These are phyloP conservation scores for Neostethus bicornis DNA, from an alignment of 2,797 vertebrate genomes.

Conservation along the genomic window DNA sequence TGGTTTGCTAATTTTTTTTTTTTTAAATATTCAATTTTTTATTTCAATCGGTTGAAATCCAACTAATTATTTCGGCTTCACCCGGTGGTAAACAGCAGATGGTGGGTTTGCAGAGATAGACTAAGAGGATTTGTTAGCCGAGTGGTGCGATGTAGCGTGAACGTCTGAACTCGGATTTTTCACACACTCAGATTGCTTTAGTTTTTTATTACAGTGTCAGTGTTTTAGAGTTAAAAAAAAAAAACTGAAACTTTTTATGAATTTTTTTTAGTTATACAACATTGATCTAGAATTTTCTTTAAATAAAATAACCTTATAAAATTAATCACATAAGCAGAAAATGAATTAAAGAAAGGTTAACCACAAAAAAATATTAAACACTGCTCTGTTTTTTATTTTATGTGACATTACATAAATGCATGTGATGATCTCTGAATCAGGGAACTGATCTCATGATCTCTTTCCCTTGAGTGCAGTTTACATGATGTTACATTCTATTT, in stretches of 20 bases:
- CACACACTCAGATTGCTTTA: conserved; percentile 6
- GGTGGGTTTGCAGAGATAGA: conserved; percentile 37
- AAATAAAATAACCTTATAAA: neutral
- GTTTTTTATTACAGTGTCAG: neutral
- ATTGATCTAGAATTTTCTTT: neutral
- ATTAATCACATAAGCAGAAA: neutral
- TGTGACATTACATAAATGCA: neutral
- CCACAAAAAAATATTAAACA: neutral
- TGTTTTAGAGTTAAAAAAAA: neutral
- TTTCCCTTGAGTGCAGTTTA: neutral
- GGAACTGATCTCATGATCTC: too few relatives aligned
- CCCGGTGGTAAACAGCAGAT: conserved; percentile 39
- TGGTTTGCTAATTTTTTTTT: neutral
- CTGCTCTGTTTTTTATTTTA: conserved; percentile 9
- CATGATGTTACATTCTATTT: neutral
- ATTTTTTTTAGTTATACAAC: conserved; percentile 2
- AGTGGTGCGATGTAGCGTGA: conserved; percentile 20
- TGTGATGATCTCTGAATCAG: neutral
- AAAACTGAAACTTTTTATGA: conserved; percentile 3
- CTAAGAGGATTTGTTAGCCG: conserved; percentile 59
- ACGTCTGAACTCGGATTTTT: conserved; percentile 31
- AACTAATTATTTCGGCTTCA: conserved; percentile 14
- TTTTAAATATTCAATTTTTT: neutral
- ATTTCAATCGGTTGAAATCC: conserved; percentile 1
- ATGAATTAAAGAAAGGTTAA: neutral